These are phyloP conservation scores for Psococerastis gibbosa DNA, from an alignment of 2,888 invertebrate species.

Conservation along the genomic window DNA sequence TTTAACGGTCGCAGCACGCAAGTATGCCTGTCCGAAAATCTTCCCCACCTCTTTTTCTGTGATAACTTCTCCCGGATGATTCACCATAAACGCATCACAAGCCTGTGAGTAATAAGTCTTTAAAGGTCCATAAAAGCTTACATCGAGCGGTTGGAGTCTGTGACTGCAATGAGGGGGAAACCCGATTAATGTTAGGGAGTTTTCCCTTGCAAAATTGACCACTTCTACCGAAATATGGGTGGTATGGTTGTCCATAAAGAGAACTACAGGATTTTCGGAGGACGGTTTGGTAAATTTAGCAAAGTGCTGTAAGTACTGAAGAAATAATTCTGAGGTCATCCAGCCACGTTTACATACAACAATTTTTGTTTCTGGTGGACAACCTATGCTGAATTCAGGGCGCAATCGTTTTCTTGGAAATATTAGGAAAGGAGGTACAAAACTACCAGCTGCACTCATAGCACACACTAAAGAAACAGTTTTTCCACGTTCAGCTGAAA, in stretches of 20 bases:
- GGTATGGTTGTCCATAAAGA: conserved; percentile 1
- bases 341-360: conserved; percentile 22
- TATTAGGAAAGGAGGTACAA: conserved; percentile 20
- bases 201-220: conserved; percentile 8
- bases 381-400: conserved; percentile 16
- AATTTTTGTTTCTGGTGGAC: conserved; percentile 21
- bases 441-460: conserved; percentile 17
- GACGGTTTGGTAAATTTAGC: conserved; percentile 6
- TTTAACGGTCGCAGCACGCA: too few species aligned
- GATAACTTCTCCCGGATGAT: too few species aligned
- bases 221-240: conserved; percentile 1
- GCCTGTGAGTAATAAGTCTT: too few species aligned
- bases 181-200: not conserved
- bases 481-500: conserved; percentile 12
- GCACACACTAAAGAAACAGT: conserved; percentile 17
- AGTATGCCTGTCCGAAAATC: too few species aligned
- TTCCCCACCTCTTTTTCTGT: too few species aligned
- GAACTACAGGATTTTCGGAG: not conserved
- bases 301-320: conserved; percentile 7
- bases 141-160: not conserved
- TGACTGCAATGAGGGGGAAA: not conserved
- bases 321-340: conserved; percentile 17
- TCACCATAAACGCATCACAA: too few species aligned
- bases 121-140: not conserved
- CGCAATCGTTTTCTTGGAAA: conserved; percentile 20